These are phyloP conservation scores for Equus przewalskii DNA, from an alignment of 2,113 vertebrate species.

Conservation along the genomic window DNA sequence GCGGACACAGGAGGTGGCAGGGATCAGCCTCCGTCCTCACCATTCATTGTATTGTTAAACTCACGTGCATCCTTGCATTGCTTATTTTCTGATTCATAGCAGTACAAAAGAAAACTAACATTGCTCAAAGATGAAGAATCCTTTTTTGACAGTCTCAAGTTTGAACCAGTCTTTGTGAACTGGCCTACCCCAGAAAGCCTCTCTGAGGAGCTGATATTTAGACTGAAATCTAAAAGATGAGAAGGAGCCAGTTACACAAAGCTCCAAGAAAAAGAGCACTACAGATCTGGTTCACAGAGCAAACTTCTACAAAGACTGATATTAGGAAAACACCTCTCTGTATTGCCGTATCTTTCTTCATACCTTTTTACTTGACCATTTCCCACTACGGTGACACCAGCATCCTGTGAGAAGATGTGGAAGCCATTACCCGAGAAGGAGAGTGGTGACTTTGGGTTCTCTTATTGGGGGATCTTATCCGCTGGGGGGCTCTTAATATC, in stretches of 20 bases:
- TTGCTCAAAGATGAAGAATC: neutral
- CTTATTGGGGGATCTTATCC: neutral
- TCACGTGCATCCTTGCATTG: neutral
- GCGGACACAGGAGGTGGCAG: neutral
- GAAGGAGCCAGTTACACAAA: neutral
- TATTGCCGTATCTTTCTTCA: neutral
- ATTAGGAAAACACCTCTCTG: neutral
- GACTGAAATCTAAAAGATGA: constrained; percentile 6
- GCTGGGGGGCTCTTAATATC: neutral
- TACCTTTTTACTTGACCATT: neutral
- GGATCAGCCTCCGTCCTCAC: neutral
- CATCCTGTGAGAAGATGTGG: neutral
- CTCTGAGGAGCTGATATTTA: neutral
- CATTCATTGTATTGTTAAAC: neutral
- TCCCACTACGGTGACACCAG: neutral
- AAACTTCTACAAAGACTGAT: neutral
- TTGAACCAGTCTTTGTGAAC: neutral
- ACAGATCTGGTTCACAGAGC: neutral
- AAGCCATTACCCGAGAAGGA: neutral
- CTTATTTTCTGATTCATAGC: neutral
- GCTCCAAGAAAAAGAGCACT: neutral
- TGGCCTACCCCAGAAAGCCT: neutral
- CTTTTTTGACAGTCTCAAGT: neutral
- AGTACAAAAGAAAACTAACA: neutral
- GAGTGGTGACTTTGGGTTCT: neutral